Evolutionary conservation across 2,888 invertebrate genomes (phyloP), one percentile per base, ranked within the genome.

Genomic region (Agrypnus murinus): DNA sequence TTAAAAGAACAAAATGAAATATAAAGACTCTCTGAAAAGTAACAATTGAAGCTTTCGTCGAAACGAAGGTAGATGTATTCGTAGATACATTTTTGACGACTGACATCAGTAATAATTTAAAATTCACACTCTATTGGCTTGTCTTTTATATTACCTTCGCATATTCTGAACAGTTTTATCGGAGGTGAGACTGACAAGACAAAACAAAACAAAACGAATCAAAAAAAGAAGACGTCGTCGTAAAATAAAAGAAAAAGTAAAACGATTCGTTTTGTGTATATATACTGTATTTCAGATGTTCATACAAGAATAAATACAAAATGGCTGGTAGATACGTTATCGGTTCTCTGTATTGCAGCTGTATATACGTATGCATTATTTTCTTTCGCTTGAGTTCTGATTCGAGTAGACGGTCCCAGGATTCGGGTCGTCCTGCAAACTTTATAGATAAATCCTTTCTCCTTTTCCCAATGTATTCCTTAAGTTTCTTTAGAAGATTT

Each of bases 381-480:
- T 73, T 67, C 67, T 67, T 65, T 73, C 62, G 65, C 67, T 57
- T 53, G 60, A 67, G 58, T 65, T 69, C 60, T 67, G 68, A 69
- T 73, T 65, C 72, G 59, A 73, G 58, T 66, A 64, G 71, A 67
- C 74, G 69, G 57, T 69, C 50, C 62, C 50, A 43, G 63, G 68
- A 71, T 72, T 65, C 46, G 59, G 55, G 57, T 74, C 69, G 71
- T 71, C 66, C 69, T 71, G 53, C 55, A 69, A 69, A 63, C 59
- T 73, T 65, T 62, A 55, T 17, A 68, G 67, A 71, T 74, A 74
- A 74, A 73, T 73, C 69, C 64, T 71, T 55, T 66, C 64, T 65
- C 64, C 60, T 58, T 69, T 65, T 62, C 64, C 34, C 48, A 40
- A 67, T 53, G 40, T 69, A 63, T 63, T 57, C 34, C 34, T 43